Base-by-base conservation (phyloP, 1,140 invertebrate species). In the Sitodiplosis mosellana region DNA sequence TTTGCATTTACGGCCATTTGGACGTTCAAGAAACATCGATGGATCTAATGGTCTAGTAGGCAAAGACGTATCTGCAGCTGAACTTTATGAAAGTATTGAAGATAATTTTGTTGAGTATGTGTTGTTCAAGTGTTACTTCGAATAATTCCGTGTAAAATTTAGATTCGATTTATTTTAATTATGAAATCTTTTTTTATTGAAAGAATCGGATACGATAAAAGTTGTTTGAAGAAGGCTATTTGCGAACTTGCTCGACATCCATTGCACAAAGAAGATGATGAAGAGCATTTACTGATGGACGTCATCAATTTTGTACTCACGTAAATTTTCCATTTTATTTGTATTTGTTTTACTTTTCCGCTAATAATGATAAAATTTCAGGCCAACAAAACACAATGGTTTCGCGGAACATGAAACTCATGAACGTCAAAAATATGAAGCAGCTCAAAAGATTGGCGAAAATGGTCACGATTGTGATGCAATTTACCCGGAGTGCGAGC, bases 1-100 rank as follows among this genome's bases (percentile, higher is more conserved):
- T 98, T 40, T 77, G 88, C 46, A 74, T 99, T 44, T 99, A 99
- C 69, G 95, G 94, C 0, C 95, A 99, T 71, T 76, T 99, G 56
- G 95, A 99, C 74, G 94, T 98, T 2, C 87, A 97, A 38, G 36
- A 38, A n/a, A 4, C 17, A n/a, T 17, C 17, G 36, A n/a, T 38
- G 17, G 12, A n/a, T n/a, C n/a, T n/a, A n/a, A n/a, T n/a, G n/a
- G n/a, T 22, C 41, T 55, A 11, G 55, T 57, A 54, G 54, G 56
- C 1, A 52, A 18, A 6, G 61, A 63, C 42, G 56, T 62, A 2
- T 60, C 59, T 1, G 61, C 61, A 33, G 61, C 61, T 12, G 54
- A 64, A 45, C 36, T 64, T 0, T 64, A 64, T 41, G 33, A 19
- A 7, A 53, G 53, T 0, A 21, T 62, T 2, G 61, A 61, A 40